Conservation (phyloP, 2,888 invertebrate species). For the Andrena bicolor region DNA sequence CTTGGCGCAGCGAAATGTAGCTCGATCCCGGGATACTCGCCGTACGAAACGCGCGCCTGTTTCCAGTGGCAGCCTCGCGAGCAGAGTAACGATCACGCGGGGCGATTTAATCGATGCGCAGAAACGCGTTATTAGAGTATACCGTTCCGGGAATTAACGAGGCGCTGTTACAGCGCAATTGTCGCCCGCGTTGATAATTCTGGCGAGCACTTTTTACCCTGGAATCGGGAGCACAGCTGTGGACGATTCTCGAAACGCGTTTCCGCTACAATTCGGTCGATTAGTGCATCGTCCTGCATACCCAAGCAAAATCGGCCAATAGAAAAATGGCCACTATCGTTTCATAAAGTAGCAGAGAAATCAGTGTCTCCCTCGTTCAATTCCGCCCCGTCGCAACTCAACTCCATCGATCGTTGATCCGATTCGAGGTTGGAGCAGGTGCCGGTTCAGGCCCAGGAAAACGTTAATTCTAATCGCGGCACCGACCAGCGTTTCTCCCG, state of each 20-base stretch:
- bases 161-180: background rate
- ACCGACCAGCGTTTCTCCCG: conserved; percentile 10
- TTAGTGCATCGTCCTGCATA: background rate
- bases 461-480: conserved; percentile 63
- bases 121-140: conserved; percentile 6
- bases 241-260: conserved; percentile 4
- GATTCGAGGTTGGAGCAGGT: conserved; percentile 23
- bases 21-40: conserved; percentile 27
- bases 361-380: conserved; percentile 36
- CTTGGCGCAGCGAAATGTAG: conserved; percentile 46
- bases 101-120: conserved; percentile 17
- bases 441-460: conserved; percentile 24
- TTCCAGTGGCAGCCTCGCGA: conserved; percentile 11
- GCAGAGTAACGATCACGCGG: background rate
- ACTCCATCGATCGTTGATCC: conserved; percentile 18
- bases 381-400: conserved; percentile 34
- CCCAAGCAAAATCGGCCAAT: background rate
- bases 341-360: conserved; percentile 29
- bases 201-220: conserved; percentile 4
- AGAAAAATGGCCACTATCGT: background rate
- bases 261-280: background rate
- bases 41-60: background rate
- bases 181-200: conserved; percentile 22
- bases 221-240: background rate
- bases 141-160: conserved; percentile 17